Evolutionary conservation across 2,113 vertebrate species (phyloP), one percentile per base, ranked within the genome.

Genomic region (Urocitellus parryii): DNA sequence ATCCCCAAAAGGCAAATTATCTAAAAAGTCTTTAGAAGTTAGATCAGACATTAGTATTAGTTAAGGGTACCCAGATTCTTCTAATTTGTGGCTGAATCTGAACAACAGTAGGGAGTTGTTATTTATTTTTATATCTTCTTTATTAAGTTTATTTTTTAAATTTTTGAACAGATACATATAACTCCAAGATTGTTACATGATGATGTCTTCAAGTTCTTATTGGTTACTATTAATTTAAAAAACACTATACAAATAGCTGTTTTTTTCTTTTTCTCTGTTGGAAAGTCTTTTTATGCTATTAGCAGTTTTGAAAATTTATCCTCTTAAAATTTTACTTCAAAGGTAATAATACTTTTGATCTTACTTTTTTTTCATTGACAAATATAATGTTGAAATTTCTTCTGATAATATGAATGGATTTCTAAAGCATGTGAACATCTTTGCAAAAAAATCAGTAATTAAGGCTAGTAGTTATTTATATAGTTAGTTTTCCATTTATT

Each of bases 261-360:
- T 79, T 9, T 4, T 45, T 45, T 45, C 13, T 80, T 72, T 80
- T 94, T 87, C 25, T 45, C n/a, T 73, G 74, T 82, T 61, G 14
- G 58, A 95, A 83, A 51, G 10, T 92, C 32, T 20, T 91, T 63
- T 63, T 63, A 63, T 63, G 24, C 25, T 63, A 63, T 63, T 63
- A 63, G 61, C 61, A 63, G 61, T 25, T 63, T 25, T 63, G 25
- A 63, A 25, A 63, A 63, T 63, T 63, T 42, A 61, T 56, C 2
- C n/a, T 91, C 32, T 94, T 82, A 65, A 89, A 84, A 53, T 94
- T 88, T 94, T 67, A 70, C 24, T 90, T 93, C 18, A 88, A n/a
- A 51, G 20, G 1, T 67, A 29, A 2, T 67, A 34, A 67, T 70
- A 78, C 48, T 85, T 92, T 67, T 73, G 68, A 67, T 22, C 53